Evolutionary conservation across 2,888 invertebrate species (phyloP).

Genomic region (Polyommatus iphigenia): DNA sequence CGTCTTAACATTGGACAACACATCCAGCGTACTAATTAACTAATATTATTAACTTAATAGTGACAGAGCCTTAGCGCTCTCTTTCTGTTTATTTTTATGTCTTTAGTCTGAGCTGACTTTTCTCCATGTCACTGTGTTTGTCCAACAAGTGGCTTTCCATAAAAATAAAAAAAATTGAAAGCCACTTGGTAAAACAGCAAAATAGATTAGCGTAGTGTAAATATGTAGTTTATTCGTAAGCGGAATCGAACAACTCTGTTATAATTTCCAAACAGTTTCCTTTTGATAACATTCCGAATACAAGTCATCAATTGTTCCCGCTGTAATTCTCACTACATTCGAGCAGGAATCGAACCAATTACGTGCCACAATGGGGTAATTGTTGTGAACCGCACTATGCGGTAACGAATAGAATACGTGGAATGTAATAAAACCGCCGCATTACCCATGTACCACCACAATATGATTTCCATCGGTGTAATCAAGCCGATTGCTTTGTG

Average conservation of each 20-base stretch:
- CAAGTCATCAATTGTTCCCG: background rate
- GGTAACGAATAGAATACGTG: background rate
- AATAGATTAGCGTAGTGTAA: no score
- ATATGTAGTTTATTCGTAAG: background rate
- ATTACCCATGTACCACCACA: background rate
- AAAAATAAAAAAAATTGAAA: no score
- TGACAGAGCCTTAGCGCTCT: no score
- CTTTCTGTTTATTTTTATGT: no score
- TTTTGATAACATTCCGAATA: background rate
- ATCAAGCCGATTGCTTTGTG: constrained; percentile 10
- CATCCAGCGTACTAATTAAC: no score
- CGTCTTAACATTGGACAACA: no score
- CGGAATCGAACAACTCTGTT: background rate
- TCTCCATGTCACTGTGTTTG: no score
- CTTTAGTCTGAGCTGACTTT: no score
- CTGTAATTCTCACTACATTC: background rate
- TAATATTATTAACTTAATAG: no score
- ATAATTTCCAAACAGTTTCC: background rate
- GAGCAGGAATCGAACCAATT: constrained; percentile 10
- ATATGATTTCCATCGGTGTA: background rate
- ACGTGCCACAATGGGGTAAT: background rate
- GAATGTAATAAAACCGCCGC: background rate
- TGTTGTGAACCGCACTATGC: background rate
- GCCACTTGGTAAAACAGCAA: no score
- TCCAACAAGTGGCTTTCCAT: no score